phyloP scores from a whole-genome alignment of 2,888 invertebrate genomes.

The Euspilapteryx auroguttella region DNA sequence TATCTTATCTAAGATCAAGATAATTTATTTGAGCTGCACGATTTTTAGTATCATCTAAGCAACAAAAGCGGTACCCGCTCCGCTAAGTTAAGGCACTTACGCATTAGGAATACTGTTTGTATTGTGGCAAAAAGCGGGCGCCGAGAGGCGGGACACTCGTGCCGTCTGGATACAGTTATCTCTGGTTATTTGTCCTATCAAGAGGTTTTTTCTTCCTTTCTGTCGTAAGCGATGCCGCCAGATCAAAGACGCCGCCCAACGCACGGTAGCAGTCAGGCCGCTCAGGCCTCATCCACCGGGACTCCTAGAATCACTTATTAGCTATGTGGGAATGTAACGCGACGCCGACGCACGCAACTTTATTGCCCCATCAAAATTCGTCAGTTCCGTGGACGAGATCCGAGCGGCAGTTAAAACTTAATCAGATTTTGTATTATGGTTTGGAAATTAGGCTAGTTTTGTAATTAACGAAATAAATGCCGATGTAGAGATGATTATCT shows the following conservation, averaged over 20 bases:
- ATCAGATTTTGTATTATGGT: constrained; percentile 15
- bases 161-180: constrained; percentile 29
- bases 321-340: constrained; percentile 23
- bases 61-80: too few species aligned
- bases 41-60: too few species aligned
- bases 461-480: too few species aligned
- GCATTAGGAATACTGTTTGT: background rate
- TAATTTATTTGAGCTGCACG: too few species aligned
- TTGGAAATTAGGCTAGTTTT: too few species aligned
- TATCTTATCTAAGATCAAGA: too few species aligned
- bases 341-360: constrained; percentile 17
- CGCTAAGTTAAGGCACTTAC: too few species aligned
- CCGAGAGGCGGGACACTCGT: constrained; percentile 25
- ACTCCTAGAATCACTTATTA: constrained; percentile 19
- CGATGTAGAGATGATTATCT: too few species aligned
- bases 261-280: constrained; percentile 33
- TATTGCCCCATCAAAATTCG: constrained; percentile 29
- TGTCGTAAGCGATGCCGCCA: constrained; percentile 19
- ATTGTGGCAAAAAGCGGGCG: constrained; percentile 31
- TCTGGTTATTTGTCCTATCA: constrained; percentile 53
- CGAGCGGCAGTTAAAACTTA: constrained; percentile 15
- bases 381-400: constrained; percentile 11
- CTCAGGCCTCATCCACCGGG: too few species aligned
- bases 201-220: constrained; percentile 26
- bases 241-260: constrained; percentile 35